Evolutionary conservation across 2,888 invertebrate genomes (phyloP).

Genomic region (Bugulina stolonifera): DNA sequence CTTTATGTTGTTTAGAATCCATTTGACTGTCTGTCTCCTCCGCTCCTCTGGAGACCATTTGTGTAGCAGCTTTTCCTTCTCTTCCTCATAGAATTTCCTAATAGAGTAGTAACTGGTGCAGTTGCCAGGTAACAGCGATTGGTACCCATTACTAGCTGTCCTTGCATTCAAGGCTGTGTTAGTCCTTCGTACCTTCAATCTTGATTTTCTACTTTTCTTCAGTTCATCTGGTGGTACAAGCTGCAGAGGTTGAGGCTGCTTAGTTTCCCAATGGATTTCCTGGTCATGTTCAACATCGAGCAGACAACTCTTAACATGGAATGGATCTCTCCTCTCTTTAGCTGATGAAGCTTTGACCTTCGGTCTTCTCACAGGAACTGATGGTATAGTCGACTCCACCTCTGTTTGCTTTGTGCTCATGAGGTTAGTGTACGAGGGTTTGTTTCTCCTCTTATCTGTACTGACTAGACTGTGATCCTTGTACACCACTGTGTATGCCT

Average conservation of each 20-base stretch:
- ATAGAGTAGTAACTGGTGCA: constrained; percentile 25
- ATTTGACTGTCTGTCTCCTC: not conserved
- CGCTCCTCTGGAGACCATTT: constrained; percentile 21
- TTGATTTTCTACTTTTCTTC: not conserved
- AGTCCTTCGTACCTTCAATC: not conserved
- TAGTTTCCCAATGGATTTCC: not conserved
- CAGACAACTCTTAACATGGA: constrained; percentile 4
- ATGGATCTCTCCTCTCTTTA: not conserved
- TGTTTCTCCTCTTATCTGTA: not conserved
- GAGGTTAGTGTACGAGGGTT: not conserved
- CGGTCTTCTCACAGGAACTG: not conserved
- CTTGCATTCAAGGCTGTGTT: not conserved
- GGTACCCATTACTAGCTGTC: not conserved
- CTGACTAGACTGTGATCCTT: not conserved
- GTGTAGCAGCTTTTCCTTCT: not conserved
- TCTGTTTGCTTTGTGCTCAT: not conserved
- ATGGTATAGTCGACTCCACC: not conserved
- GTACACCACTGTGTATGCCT: constrained; percentile 4
- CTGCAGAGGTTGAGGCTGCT: not conserved
- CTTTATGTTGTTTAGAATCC: constrained; percentile 1
- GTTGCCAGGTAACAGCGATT: constrained; percentile 11
- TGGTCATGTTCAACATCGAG: not conserved
- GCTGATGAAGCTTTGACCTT: not conserved
- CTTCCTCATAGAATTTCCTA: constrained; percentile 15
- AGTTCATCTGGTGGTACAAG: not conserved